These are phyloP conservation scores for Litoditis marina DNA, from an alignment of 2,888 invertebrate species.

Conservation along the genomic window DNA sequence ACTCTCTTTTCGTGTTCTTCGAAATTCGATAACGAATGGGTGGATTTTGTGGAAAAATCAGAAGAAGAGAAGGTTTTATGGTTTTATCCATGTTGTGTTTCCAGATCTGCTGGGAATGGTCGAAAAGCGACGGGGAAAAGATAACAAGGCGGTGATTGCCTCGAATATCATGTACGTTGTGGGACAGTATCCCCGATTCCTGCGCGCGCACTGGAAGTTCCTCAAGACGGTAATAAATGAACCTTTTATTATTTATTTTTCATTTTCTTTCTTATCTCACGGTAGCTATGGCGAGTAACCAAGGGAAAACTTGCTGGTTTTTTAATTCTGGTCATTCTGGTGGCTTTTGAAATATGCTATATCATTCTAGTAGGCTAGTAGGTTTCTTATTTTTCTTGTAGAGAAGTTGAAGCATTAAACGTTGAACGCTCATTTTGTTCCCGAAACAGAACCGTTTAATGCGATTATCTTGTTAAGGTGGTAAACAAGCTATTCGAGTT, in stretches of 20 bases:
- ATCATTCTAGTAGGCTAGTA: no score
- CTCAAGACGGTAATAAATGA: conserved; percentile 81
- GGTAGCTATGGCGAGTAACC: no score
- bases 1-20: background rate
- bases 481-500: conserved; percentile 99
- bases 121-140: conserved; percentile 96
- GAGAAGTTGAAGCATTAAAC: no score
- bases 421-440: no score
- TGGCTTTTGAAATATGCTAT: no score
- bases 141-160: conserved; percentile 98
- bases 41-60: no score
- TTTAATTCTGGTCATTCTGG: no score
- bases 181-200: conserved; percentile 95
- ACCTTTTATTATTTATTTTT: background rate
- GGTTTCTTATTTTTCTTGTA: no score
- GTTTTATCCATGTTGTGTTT: background rate
- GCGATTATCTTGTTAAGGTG: no score
- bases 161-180: conserved; percentile 99
- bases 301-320: no score
- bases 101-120: conserved; percentile 87
- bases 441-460: no score
- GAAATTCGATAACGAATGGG: background rate
- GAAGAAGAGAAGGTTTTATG: background rate
- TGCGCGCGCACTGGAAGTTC: conserved; percentile 99
- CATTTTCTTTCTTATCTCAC: no score